Percentiles rank a stretch among this genome's conserved stretches.
These are phyloP conservation scores for Eudasyphora cyanicolor DNA, from an alignment of 2,888 invertebrate species.

Conservation along the genomic window DNA sequence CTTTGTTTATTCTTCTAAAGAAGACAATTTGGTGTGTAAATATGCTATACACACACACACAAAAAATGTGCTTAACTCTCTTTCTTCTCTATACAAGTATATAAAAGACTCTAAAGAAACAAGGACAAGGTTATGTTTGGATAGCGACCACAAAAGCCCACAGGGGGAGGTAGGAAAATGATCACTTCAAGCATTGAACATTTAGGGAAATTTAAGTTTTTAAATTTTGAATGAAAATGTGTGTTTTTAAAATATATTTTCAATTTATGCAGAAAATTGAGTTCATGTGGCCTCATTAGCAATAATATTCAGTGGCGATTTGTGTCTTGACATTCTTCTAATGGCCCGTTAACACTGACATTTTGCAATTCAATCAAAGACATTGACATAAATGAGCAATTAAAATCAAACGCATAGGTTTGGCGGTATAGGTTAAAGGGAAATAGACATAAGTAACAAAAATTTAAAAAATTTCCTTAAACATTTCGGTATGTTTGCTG, in stretches of 20 bases:
- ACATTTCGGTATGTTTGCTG: too few relatives aligned
- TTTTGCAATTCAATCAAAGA: constrained; percentile 13
- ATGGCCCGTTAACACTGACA: constrained; percentile 22
- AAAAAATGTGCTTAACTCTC: too few relatives aligned
- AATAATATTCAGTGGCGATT: not conserved
- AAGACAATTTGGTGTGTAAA: not conserved
- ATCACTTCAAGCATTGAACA: too few relatives aligned
- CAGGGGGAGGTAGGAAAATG: too few relatives aligned
- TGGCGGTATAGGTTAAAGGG: not conserved
- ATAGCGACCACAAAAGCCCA: too few relatives aligned
- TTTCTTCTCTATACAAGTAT: too few relatives aligned
- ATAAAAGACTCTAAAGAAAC: too few relatives aligned
- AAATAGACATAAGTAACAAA: not conserved
- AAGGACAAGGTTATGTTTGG: too few relatives aligned
- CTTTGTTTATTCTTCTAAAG: not conserved
- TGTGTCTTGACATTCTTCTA: not conserved
- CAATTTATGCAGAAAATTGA: not conserved
- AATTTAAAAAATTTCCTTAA: too few relatives aligned
- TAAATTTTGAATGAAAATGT: too few relatives aligned
- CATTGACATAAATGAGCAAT: constrained; percentile 18
- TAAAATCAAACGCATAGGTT: not conserved
- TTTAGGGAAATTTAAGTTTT: too few relatives aligned
- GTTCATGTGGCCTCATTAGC: not conserved
- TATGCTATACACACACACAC: not conserved
- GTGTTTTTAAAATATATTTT: too few relatives aligned